A percentile compares a stretch with the other conserved stretches of the same genome.
Conservation (phyloP, 2,888 invertebrate genomes). For the Eledona agricola region DNA sequence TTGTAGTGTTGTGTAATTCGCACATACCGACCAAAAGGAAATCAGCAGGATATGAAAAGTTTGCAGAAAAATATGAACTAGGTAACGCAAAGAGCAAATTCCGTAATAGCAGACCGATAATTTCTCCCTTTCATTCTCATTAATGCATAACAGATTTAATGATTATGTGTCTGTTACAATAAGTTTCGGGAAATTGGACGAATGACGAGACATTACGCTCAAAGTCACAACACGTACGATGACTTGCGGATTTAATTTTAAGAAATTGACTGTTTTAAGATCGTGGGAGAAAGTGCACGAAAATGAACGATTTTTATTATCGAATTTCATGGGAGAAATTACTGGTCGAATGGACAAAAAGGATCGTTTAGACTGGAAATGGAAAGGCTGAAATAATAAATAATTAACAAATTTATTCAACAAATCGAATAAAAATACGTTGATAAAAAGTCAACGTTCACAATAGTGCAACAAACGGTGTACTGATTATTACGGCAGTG, state of each 20-base stretch:
- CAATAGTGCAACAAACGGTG: conserved; percentile 32
- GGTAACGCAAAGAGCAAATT: background rate
- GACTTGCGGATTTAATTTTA: too few species aligned
- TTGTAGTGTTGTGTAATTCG: conserved; percentile 3
- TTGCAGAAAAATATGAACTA: conserved; percentile 5
- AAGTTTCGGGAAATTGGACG: background rate
- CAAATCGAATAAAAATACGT: conserved; percentile 27
- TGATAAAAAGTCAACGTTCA: conserved; percentile 28
- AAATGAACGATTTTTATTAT: background rate
- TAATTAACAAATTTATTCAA: conserved; percentile 36
- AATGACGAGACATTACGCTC: conserved; percentile 1
- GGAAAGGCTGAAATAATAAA: conserved; percentile 13
- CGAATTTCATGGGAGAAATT: background rate
- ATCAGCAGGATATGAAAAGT: background rate
- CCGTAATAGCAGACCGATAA: conserved; percentile 1
- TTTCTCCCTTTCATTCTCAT: conserved; percentile 6
- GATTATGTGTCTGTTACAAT: conserved; percentile 7
- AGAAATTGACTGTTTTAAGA: too few species aligned
- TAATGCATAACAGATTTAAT: too few species aligned
- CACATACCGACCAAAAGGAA: conserved; percentile 1
- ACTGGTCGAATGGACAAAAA: background rate
- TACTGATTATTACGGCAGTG: conserved; percentile 31
- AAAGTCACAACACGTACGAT: background rate
- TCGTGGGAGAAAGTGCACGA: background rate
- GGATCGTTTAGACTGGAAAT: background rate